Evolutionary conservation across 1,140 invertebrate species (phyloP).

Genomic region (Cydia fagiglandana): DNA sequence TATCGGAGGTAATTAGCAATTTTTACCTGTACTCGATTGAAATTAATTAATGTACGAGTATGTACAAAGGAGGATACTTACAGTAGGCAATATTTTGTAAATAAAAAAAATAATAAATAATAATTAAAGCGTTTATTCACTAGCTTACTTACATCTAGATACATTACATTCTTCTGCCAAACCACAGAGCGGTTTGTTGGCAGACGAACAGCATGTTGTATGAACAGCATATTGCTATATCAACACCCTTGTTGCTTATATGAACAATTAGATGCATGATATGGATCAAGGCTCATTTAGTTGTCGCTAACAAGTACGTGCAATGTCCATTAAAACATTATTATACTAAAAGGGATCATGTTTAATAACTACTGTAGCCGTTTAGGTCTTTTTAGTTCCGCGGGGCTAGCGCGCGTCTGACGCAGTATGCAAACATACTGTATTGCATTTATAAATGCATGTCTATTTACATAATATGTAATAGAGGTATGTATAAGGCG

Average conservation of each 20-base stretch:
- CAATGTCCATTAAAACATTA: background rate
- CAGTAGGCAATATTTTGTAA: background rate
- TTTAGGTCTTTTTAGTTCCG: background rate
- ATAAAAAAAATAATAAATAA: too few species aligned
- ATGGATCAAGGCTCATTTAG: constrained; percentile 25
- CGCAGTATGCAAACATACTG: constrained; percentile 9
- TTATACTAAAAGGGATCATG: background rate
- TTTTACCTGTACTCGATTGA: too few species aligned
- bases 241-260: background rate
- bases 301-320: constrained; percentile 25
- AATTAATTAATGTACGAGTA: too few species aligned
- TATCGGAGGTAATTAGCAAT: too few species aligned
- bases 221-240: background rate
- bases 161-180: too few species aligned
- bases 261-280: constrained; percentile 7
- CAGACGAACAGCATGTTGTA: too few species aligned
- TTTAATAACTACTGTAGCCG: background rate
- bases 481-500: background rate
- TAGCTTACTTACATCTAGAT: too few species aligned
- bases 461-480: background rate
- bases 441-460: constrained; percentile 21
- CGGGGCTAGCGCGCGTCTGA: background rate
- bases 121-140: too few species aligned
- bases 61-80: background rate
- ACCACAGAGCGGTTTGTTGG: too few species aligned